Evolutionary conservation across 2,888 invertebrate species (phyloP).

Genomic region (Seira musarum): DNA sequence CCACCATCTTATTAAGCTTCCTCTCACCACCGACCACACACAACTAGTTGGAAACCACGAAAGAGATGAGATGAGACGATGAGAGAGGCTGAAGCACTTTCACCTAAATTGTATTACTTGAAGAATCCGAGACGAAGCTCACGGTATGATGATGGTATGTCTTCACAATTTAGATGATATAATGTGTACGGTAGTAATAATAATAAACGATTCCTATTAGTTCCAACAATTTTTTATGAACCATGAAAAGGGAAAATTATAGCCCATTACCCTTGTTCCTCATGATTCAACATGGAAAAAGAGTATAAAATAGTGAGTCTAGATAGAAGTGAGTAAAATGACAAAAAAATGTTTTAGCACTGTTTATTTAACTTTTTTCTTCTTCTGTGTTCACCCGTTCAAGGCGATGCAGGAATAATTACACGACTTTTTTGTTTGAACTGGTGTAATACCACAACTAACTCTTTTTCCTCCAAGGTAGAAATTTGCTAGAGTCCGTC

Average conservation of each 20-base stretch:
- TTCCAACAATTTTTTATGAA: conserved; percentile 43
- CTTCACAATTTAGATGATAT: too few species aligned
- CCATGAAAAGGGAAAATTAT: conserved; percentile 49
- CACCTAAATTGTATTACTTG: neutral
- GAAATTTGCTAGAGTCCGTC: conserved; percentile 35
- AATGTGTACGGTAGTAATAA: conserved; percentile 21
- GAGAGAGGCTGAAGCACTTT: conserved; percentile 11
- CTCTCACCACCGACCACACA: conserved; percentile 5
- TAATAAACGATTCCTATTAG: conserved; percentile 33
- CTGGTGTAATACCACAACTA: too few species aligned
- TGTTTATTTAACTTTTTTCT: conserved; percentile 39
- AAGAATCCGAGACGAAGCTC: neutral
- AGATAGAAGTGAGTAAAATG: neutral
- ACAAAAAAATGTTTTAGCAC: conserved; percentile 3
- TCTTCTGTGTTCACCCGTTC: neutral
- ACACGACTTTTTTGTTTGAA: neutral
- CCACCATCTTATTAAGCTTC: conserved; percentile 6
- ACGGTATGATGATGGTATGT: conserved; percentile 3
- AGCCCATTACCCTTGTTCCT: conserved; percentile 41
- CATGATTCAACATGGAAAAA: conserved; percentile 18
- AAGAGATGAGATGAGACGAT: neutral
- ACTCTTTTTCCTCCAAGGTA: conserved; percentile 30
- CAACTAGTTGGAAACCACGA: neutral
- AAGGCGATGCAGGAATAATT: conserved; percentile 16
- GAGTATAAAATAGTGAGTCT: too few species aligned